Conservation (phyloP, 1,140 invertebrate genomes). For the Littorina saxatilis region DNA sequence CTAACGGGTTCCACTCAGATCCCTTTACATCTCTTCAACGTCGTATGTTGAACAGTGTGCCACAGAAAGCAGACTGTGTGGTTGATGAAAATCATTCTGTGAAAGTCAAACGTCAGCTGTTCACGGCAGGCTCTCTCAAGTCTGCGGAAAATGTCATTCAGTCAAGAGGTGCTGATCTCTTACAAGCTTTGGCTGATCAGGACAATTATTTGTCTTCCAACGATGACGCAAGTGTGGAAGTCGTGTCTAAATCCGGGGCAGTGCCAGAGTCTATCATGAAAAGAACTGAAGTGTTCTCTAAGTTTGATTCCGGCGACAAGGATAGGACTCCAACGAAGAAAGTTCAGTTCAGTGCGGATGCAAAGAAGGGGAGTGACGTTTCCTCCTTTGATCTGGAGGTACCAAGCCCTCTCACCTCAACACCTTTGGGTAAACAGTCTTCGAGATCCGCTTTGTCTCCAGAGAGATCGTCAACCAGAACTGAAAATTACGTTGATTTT, state of each 20-base stretch:
- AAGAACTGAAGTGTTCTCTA: neutral
- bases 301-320: constrained; percentile 28
- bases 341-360: constrained; percentile 59
- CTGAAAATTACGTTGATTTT: too few relatives aligned
- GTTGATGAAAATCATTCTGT: neutral
- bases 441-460: too few relatives aligned
- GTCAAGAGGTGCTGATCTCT: too few relatives aligned
- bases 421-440: constrained; percentile 1
- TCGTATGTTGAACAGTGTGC: too few relatives aligned
- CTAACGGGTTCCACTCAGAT: too few relatives aligned
- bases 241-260: neutral
- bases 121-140: neutral
- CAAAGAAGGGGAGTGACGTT: constrained; percentile 47
- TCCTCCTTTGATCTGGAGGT: constrained; percentile 69
- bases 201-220: neutral
- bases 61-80: neutral
- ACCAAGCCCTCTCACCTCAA: constrained; percentile 61
- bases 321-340: constrained; percentile 51
- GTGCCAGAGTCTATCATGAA: constrained; percentile 21
- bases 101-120: neutral
- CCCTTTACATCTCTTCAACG: too few relatives aligned
- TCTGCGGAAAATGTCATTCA: too few relatives aligned
- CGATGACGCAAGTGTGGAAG: neutral
- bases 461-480: too few relatives aligned
- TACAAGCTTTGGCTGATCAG: neutral